Evolutionary conservation across 2,888 invertebrate species (phyloP).

Genomic region (Micropterix aruncella): DNA sequence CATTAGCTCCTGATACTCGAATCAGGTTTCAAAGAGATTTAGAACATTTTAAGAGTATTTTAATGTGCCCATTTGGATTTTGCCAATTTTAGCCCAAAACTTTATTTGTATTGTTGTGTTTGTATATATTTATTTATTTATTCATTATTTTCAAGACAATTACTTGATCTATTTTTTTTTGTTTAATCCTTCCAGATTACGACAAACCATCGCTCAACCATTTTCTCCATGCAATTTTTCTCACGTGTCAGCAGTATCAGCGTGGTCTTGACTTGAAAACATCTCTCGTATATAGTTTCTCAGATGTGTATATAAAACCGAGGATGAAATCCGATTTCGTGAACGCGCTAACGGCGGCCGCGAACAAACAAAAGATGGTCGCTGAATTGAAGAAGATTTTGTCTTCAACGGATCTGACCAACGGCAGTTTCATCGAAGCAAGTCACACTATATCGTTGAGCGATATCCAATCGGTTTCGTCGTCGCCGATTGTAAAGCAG

Average conservation of each 20-base stretch:
- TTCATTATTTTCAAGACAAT: background rate
- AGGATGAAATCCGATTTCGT: conserved; percentile 25
- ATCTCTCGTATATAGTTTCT: conserved; percentile 43
- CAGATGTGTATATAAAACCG: conserved; percentile 51
- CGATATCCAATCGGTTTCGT: conserved; percentile 36
- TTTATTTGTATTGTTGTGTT: conserved; percentile 3
- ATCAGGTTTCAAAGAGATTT: too few relatives aligned
- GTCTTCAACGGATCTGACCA: too few relatives aligned
- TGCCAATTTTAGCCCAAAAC: too few relatives aligned
- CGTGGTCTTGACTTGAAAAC: conserved; percentile 39
- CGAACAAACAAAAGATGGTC: conserved; percentile 34
- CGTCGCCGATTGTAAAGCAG: conserved; percentile 38
- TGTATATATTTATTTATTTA: conserved; percentile 1
- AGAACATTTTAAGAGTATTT: too few relatives aligned
- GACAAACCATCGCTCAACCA: conserved; percentile 49
- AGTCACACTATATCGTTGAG: conserved; percentile 25
- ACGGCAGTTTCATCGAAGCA: too few relatives aligned
- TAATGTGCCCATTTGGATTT: too few relatives aligned
- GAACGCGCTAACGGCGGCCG: conserved; percentile 26
- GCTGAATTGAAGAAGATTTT: conserved; percentile 20
- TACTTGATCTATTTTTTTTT: conserved; percentile 4
- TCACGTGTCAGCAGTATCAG: conserved; percentile 48
- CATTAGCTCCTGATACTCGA: too few relatives aligned
- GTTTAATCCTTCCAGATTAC: conserved; percentile 25
- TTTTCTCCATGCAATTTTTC: conserved; percentile 47